Percentiles rank a stretch among this genome's conserved stretches.
phyloP scores from a whole-genome alignment of 2,797 vertebrate species.

The Scarus forsteni region DNA sequence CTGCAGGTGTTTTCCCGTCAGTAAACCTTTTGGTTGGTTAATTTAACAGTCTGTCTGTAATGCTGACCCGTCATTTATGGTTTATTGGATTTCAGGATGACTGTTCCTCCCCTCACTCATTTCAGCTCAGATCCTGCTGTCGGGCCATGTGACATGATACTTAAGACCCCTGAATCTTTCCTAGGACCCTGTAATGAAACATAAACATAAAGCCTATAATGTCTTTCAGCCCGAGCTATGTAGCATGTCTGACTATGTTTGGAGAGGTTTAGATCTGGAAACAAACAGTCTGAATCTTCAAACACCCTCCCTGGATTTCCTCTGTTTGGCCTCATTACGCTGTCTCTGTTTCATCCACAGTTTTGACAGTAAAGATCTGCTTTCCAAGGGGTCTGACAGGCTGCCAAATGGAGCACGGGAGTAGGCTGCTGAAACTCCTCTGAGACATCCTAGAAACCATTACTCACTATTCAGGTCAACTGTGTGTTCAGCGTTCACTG shows the following conservation, averaged over 20 bases:
- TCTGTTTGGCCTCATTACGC: conserved; percentile 48
- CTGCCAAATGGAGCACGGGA: conserved; percentile 65
- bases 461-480: conserved; percentile 71
- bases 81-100: too few species aligned
- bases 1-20: too few species aligned
- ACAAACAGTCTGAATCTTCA: conserved; percentile 8
- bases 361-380: conserved; percentile 50
- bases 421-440: conserved; percentile 50
- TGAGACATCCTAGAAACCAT: conserved; percentile 64
- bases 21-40: too few species aligned
- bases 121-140: too few species aligned
- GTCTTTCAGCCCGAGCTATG: background rate
- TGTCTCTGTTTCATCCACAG: conserved; percentile 40
- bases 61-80: too few species aligned
- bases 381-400: conserved; percentile 52
- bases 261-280: conserved; percentile 7
- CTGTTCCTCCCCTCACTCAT: too few species aligned
- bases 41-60: too few species aligned
- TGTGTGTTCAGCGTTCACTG: conserved; percentile 40
- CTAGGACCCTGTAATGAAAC: background rate
- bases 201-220: background rate
- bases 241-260: conserved; percentile 8
- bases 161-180: background rate
- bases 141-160: too few species aligned
- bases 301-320: conserved; percentile 14